phyloP scores from a whole-genome alignment of 64 coral and sea anemone genomes.

The Dendrophyllia cribrosa region DNA sequence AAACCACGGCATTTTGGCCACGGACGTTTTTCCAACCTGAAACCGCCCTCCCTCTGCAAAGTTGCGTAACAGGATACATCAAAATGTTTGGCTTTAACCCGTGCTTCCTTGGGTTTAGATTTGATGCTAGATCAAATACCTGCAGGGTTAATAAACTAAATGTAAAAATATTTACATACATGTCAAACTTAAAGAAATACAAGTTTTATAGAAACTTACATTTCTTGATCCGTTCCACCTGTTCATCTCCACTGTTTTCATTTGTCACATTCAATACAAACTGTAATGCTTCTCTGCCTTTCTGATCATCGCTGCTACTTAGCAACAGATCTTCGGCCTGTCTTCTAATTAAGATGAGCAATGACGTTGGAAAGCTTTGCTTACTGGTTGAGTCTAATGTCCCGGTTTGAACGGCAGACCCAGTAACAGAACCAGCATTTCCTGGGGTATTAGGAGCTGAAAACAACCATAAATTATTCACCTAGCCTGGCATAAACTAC shows the following conservation, averaged over 20 bases:
- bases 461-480: no score
- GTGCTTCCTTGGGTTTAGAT: no score
- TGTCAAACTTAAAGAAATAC: no score
- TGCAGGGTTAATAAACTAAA: no score
- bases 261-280: not conserved
- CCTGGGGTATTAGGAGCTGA: not conserved
- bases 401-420: not conserved
- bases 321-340: not conserved
- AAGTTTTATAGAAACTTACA: not conserved
- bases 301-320: not conserved
- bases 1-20: no score
- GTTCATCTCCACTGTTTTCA: not conserved
- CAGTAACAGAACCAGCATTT: not conserved
- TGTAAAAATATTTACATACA: no score
- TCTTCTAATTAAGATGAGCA: not conserved
- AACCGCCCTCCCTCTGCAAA: no score
- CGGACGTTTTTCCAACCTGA: no score
- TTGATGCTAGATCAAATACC: no score
- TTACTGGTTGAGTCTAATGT: not conserved
- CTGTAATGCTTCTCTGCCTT: not conserved
- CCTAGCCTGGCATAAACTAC: no score
- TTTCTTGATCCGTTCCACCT: not conserved
- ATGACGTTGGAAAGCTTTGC: not conserved
- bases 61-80: no score
- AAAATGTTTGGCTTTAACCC: no score